Conservation (phyloP, 2,888 invertebrate species). For the Heteromurus nitidus region DNA sequence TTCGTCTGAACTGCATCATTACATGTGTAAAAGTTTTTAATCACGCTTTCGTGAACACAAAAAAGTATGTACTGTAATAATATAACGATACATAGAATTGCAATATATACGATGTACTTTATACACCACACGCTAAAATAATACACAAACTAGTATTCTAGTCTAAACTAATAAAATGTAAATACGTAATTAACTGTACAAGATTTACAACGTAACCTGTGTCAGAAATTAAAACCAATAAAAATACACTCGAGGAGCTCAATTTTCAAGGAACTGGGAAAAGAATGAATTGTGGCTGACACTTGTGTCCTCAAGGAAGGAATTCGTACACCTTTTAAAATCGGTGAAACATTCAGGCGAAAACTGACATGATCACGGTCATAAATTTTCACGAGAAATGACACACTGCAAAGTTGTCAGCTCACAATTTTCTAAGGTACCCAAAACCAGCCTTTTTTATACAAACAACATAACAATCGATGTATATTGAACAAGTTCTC, state of each 20-base stretch:
- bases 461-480: conserved; percentile 37
- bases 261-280: neutral
- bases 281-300: neutral
- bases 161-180: conserved; percentile 10
- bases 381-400: neutral
- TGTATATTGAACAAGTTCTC: conserved; percentile 20
- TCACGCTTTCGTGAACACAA: conserved; percentile 62
- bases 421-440: conserved; percentile 39
- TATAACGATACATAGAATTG: no score
- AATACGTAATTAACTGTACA: neutral
- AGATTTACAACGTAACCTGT: conserved; percentile 6
- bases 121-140: neutral
- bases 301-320: no score
- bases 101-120: conserved; percentile 1
- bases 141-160: neutral
- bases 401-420: neutral
- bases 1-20: conserved; percentile 34
- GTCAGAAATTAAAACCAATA: conserved; percentile 31
- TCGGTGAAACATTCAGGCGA: no score
- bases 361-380: no score
- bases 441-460: conserved; percentile 52
- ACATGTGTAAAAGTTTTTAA: conserved; percentile 59
- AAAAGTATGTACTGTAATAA: conserved; percentile 34
- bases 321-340: no score
- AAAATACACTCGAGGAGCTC: neutral